Percentiles rank a stretch among this genome's conserved stretches.
phyloP scores from a whole-genome alignment of 2,888 invertebrate genomes.

The Gandaritis pyraliata region DNA sequence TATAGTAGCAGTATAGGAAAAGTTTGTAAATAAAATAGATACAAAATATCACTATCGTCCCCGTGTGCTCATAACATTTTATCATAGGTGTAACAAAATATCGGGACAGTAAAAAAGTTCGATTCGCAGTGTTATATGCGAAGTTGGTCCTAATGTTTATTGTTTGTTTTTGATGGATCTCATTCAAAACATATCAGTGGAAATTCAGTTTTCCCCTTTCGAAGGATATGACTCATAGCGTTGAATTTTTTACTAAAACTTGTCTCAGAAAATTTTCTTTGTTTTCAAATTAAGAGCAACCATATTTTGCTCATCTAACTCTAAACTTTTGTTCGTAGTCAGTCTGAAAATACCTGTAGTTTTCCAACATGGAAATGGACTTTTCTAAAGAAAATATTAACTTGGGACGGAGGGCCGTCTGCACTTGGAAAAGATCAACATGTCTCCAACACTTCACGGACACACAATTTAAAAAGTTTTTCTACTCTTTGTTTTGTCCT shows the following conservation, averaged over 20 bases:
- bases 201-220: slow-evolving; percentile 19
- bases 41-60: slow-evolving; percentile 67
- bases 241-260: not conserved
- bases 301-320: slow-evolving; percentile 2
- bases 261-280: not conserved
- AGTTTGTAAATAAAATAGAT: slow-evolving; percentile 81
- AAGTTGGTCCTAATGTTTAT: slow-evolving; percentile 68
- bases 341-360: slow-evolving; percentile 37
- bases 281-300: slow-evolving; percentile 1
- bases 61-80: slow-evolving; percentile 72
- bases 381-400: slow-evolving; percentile 75
- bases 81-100: slow-evolving; percentile 82
- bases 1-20: slow-evolving; percentile 66
- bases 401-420: slow-evolving; percentile 59
- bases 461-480: slow-evolving; percentile 83
- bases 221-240: not conserved
- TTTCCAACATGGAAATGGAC: slow-evolving; percentile 42
- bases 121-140: slow-evolving; percentile 61
- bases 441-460: slow-evolving; percentile 82
- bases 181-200: slow-evolving; percentile 49
- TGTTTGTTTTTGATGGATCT: slow-evolving; percentile 66
- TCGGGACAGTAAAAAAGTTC: slow-evolving; percentile 76
- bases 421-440: slow-evolving; percentile 78
- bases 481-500: slow-evolving; percentile 82
- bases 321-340: slow-evolving; percentile 14